Evolutionary conservation across 2,888 invertebrate genomes (phyloP).

Genomic region (Cantharis lateralis): DNA sequence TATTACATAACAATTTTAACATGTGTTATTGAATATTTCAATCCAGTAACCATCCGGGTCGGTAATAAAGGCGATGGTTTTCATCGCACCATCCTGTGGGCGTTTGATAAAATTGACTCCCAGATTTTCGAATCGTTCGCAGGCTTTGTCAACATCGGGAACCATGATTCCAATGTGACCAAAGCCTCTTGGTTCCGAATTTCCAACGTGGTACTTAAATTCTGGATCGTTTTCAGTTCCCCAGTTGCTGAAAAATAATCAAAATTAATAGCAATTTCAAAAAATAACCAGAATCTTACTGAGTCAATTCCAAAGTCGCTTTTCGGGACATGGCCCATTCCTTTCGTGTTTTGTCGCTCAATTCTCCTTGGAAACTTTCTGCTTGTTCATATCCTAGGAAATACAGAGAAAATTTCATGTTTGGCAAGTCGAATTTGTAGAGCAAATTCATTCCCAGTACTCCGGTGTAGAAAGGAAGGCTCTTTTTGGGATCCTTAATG

Average conservation of each 20-base stretch:
- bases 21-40: conserved; percentile 73
- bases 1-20: neutral
- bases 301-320: conserved; percentile 89
- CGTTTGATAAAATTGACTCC: conserved; percentile 89
- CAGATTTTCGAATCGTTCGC: conserved; percentile 79
- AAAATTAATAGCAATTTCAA: neutral
- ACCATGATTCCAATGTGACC: conserved; percentile 93
- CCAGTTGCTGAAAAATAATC: conserved; percentile 79
- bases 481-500: conserved; percentile 87
- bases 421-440: conserved; percentile 85
- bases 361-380: conserved; percentile 73
- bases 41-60: conserved; percentile 98
- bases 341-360: conserved; percentile 62
- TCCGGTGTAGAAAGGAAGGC: conserved; percentile 88
- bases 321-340: conserved; percentile 82
- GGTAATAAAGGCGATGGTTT: conserved; percentile 90
- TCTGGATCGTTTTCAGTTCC: conserved; percentile 85
- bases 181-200: conserved; percentile 85
- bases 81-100: conserved; percentile 92
- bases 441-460: conserved; percentile 90
- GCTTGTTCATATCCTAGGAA: conserved; percentile 89
- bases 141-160: conserved; percentile 86
- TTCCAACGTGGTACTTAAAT: conserved; percentile 86
- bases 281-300: conserved; percentile 61
- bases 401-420: conserved; percentile 84